Conservation (phyloP, 2,888 invertebrate genomes). For the Chloromyia formosa region DNA sequence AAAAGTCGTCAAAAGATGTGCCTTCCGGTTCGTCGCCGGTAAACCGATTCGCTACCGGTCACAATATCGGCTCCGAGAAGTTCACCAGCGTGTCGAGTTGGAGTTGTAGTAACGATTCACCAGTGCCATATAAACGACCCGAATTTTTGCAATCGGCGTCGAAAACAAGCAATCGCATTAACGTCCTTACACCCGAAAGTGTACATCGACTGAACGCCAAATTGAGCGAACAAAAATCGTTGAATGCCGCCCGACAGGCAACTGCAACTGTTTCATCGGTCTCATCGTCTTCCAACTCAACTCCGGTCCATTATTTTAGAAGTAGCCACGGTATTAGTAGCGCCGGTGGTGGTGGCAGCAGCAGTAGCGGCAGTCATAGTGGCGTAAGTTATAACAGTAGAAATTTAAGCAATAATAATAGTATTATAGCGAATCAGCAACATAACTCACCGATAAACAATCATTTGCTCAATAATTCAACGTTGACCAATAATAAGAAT, state of each 20-base stretch:
- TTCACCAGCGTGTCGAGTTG: constrained; percentile 43
- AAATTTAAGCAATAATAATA: constrained; percentile 34
- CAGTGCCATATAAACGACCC: constrained; percentile 27
- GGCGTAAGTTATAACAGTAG: constrained; percentile 8
- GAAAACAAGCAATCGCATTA: constrained; percentile 55
- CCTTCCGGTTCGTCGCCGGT: constrained; percentile 15
- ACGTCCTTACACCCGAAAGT: constrained; percentile 61
- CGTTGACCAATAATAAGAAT: constrained; percentile 29
- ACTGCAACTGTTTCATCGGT: neutral
- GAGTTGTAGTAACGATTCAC: constrained; percentile 43
- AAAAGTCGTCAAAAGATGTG: constrained; percentile 41
- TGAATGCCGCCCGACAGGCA: neutral
- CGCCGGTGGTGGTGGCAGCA: neutral
- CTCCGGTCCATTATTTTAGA: constrained; percentile 18
- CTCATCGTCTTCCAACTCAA: constrained; percentile 3
- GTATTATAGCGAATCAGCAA: constrained; percentile 32
- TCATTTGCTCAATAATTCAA: constrained; percentile 32
- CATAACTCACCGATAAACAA: constrained; percentile 33
- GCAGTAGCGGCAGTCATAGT: neutral
- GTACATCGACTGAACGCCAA: constrained; percentile 60
- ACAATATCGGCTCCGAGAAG: constrained; percentile 39
- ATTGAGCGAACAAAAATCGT: constrained; percentile 50
- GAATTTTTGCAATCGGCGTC: constrained; percentile 46
- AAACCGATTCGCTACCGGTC: constrained; percentile 1
- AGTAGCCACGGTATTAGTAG: neutral